Evolutionary conservation across 2,888 invertebrate genomes (phyloP), one percentile per base, ranked within the genome.

Genomic region (Caenorhabditis macrosperma): DNA sequence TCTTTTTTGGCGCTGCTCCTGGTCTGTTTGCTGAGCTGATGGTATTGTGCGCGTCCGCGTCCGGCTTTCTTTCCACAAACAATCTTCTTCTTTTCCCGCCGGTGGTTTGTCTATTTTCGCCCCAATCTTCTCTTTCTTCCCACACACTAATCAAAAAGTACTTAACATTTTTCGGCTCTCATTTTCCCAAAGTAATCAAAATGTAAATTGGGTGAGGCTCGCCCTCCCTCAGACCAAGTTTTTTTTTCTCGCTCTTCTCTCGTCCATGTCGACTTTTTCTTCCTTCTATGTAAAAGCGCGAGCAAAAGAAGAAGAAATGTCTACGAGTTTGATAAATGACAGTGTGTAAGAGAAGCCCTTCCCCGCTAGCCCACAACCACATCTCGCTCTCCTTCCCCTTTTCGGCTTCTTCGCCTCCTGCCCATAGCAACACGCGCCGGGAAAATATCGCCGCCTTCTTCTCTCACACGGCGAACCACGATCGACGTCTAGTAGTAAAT

Each of bases 11-110:
- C 55, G 20, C 44, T 30, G 66, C 57, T 67, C 57, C 50, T 41
- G 17, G 64, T 64, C 50, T 67, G 52, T 69, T 69, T 69, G 69
- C 69, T 69, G 69, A 69, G 68, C 68, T 48, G 59, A 69, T 60
- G 69, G 64, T 74, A 54, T 71, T 71, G 61, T 72, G 57, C 64
- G 57, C 67, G 67, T 66, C 66, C 66, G 67, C 67, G 67, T 68
- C 68, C 68, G 68, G 68, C 68, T 68, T 68, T 63, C 30, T 48
- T 41, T 59, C 74, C 64, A 59, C 74, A 74, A 64, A 64, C 74
- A 64, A 64, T 66, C 57, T 57, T 59, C 64, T 22, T 46, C 12
- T 44, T 48, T 17, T 28, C 22, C 44, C 24, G 22, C 46, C 30
- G 41, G 55, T 60, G 52, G 57, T 69, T 63, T 61, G 35, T 64